Percentiles rank a stretch among this genome's conserved stretches.
These are phyloP conservation scores for Drosophila bocki DNA, from an alignment of 1,140 invertebrate species.

Conservation along the genomic window DNA sequence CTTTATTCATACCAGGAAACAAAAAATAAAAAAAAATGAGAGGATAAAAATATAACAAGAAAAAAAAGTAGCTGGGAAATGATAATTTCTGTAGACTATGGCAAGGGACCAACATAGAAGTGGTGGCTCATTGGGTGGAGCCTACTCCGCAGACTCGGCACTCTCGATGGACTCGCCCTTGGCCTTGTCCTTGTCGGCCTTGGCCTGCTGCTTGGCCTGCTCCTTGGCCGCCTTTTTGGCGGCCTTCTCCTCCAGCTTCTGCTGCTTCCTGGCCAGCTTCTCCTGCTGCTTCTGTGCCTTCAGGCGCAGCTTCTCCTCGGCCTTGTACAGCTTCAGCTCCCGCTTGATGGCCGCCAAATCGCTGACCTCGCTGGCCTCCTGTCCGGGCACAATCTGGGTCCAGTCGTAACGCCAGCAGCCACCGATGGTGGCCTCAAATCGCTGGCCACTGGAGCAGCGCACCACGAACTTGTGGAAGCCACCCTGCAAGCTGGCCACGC, in stretches of 20 bases:
- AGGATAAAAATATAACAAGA: conserved; percentile 37
- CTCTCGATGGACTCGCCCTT: conserved; percentile 58
- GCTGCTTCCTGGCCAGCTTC: conserved; percentile 68
- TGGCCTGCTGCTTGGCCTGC: conserved; percentile 67
- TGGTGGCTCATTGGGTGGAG: background rate
- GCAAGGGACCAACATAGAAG: conserved; percentile 40
- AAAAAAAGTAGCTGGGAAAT: conserved; percentile 14
- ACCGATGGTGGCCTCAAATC: conserved; percentile 44
- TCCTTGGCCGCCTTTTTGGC: conserved; percentile 75
- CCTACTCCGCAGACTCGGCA: conserved; percentile 50
- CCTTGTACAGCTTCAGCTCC: conserved; percentile 70
- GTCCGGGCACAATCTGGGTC: conserved; percentile 54
- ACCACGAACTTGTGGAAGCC: conserved; percentile 72
- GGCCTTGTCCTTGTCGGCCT: conserved; percentile 54
- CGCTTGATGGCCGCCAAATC: conserved; percentile 71
- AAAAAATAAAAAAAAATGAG: conserved; percentile 33
- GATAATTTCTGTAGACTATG: conserved; percentile 54
- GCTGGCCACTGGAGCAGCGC: conserved; percentile 59
- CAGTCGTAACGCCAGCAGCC: conserved; percentile 75
- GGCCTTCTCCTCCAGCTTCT: conserved; percentile 67
- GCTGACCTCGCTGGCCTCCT: conserved; percentile 47
- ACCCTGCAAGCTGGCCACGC: conserved; percentile 44
- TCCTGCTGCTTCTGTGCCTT: conserved; percentile 65
- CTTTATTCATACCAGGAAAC: conserved; percentile 29
- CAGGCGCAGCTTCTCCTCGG: conserved; percentile 62